Percentiles rank a stretch among this genome's conserved stretches.
Evolutionary conservation across 2,797 vertebrate genomes (phyloP).

Genomic region (Spinibarbus caldwelli): DNA sequence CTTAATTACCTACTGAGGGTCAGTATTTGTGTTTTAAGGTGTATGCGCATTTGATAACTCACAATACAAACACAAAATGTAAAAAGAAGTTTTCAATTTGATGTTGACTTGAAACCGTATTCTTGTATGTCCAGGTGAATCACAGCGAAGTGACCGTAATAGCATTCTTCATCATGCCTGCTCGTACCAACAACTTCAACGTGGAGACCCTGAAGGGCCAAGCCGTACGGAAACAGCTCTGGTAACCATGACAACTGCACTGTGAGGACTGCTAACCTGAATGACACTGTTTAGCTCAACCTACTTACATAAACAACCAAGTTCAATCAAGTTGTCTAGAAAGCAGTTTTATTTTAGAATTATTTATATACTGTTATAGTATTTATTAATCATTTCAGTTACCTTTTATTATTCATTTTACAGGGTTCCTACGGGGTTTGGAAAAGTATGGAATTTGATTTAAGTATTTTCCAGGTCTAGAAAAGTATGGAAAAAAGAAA

Average conservation of each 20-base stretch:
- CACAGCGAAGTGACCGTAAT: constrained; percentile 88
- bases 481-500: too few relatives aligned
- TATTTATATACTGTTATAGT: neutral
- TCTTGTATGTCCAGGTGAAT: constrained; percentile 80
- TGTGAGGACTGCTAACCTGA: constrained; percentile 46
- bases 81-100: too few relatives aligned
- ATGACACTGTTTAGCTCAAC: constrained; percentile 16
- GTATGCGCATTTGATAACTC: neutral
- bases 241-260: constrained; percentile 73
- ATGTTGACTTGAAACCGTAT: neutral
- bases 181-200: constrained; percentile 94
- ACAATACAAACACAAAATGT: too few relatives aligned
- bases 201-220: constrained; percentile 94
- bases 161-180: constrained; percentile 95
- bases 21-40: constrained; percentile 54
- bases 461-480: too few relatives aligned
- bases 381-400: neutral
- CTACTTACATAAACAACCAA: neutral
- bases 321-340: neutral
- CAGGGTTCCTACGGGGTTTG: too few relatives aligned
- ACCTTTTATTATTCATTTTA: neutral
- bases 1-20: constrained; percentile 93
- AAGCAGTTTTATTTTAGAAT: neutral
- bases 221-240: constrained; percentile 92
- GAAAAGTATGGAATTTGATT: too few relatives aligned